Percentiles rank a stretch among this genome's conserved stretches.
These are phyloP conservation scores for Sinocyclocheilus rhinocerous DNA, from an alignment of 2,113 vertebrate species.

Conservation along the genomic window DNA sequence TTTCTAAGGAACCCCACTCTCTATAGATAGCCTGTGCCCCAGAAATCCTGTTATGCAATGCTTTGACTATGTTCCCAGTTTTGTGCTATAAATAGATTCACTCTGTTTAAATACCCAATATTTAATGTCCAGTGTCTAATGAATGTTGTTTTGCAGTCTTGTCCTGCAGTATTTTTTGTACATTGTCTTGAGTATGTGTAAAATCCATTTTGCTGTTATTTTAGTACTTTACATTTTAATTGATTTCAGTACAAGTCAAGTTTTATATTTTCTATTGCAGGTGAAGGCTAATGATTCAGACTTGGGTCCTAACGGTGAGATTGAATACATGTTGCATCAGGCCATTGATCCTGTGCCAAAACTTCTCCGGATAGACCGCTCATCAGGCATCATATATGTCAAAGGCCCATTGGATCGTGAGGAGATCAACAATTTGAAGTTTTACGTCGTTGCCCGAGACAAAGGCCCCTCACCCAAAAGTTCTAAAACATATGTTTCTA, in stretches of 20 bases:
- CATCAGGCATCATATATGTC: conserved; percentile 91
- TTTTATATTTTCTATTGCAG: conserved; percentile 68
- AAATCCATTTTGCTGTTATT: neutral
- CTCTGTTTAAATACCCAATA: conserved; percentile 1
- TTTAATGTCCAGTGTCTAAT: conserved; percentile 5
- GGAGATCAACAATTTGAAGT: conserved; percentile 88
- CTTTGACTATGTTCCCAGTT: conserved; percentile 13
- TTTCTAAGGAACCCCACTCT: neutral
- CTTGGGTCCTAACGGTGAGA: conserved; percentile 93
- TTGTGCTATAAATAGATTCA: conserved; percentile 2
- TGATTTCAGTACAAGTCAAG: neutral
- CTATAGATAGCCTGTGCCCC: neutral
- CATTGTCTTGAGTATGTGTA: neutral
- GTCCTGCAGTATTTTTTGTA: neutral
- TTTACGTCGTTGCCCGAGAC: conserved; percentile 92
- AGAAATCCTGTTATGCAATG: conserved; percentile 19
- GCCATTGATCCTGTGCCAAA: conserved; percentile 88
- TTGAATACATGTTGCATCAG: conserved; percentile 96
- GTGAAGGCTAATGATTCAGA: conserved; percentile 96
- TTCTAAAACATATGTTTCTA: conserved; percentile 90
- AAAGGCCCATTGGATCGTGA: conserved; percentile 93
- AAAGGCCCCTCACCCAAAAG: conserved; percentile 93
- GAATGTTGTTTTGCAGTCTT: neutral
- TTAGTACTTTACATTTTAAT: neutral
- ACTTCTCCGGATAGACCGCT: conserved; percentile 88